Base-by-base conservation (phyloP, 2,888 invertebrate genomes). In the Cephus spinipes region DNA sequence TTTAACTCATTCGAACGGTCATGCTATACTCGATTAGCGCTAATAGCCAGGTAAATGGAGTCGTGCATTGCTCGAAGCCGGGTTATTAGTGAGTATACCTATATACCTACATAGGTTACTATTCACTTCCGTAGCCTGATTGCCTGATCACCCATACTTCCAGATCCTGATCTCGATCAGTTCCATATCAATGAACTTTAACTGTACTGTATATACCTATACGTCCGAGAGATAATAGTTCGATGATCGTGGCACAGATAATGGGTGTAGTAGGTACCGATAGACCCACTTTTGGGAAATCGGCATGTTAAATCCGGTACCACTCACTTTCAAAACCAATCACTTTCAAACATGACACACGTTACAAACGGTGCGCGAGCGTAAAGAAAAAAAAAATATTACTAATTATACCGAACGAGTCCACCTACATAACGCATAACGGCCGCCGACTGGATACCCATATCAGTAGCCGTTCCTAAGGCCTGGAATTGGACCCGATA, bases 1-100 rank as follows among this genome's bases (percentile, higher is more conserved):
- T 88, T 88, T 86, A 87, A 87, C 87, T 87, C 84, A 85, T 86
- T 87, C 85, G 81, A 88, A 86, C 84, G 82, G 85, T 84, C 85
- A 84, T 82, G 86, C 84, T 83, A 83, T 82, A 85, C 87, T 87
- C 87, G 88, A 87, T 86, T 86, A 85, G 79, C 84, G 80, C 82
- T 87, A 87, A 87, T 86, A 84, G 83, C 84, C 81, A 74, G 79
- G 79, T 84, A 86, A 87, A 84, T 83, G 78, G 83, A 84, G 80
- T 71, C 71, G 71, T 32, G 71, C 71, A 32, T 33, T 33, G 12
- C 33, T 71, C 31, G 71, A 71, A 71, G 12, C 33, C 31, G 23
- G 55, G 23, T 55, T 55, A 55, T 55, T 55, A 55, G 55, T 55
- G 55, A 55, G 23, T 55, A 55, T 55, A 55, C 23, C 55, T 55